These are phyloP conservation scores for Sebastes alutus DNA, from an alignment of 2,797 vertebrate genomes.

Conservation along the genomic window DNA sequence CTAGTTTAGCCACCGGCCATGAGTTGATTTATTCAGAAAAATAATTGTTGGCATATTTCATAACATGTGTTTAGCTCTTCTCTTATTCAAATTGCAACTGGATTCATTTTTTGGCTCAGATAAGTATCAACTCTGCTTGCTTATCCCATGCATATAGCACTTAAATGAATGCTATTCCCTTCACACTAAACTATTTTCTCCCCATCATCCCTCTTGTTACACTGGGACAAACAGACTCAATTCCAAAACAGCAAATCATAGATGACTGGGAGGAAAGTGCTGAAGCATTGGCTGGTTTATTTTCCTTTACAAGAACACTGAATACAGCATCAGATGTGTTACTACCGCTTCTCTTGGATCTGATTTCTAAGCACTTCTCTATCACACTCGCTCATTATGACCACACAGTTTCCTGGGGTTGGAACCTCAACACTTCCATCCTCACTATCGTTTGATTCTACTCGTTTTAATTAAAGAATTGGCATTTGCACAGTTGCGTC, in stretches of 20 bases:
- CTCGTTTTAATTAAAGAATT: not conserved
- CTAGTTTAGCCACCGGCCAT: not conserved
- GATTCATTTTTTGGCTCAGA: not conserved
- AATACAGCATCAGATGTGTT: not conserved
- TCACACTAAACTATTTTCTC: not conserved
- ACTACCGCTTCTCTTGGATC: not conserved
- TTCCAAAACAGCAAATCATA: slow-evolving; percentile 4
- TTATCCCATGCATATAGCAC: not conserved
- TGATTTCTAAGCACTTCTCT: not conserved
- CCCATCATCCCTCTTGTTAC: not conserved
- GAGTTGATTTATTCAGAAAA: slow-evolving; percentile 1
- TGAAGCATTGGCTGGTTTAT: slow-evolving; percentile 15
- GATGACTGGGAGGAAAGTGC: slow-evolving; percentile 12
- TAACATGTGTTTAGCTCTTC: not conserved
- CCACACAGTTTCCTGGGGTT: not conserved
- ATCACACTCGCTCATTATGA: not conserved
- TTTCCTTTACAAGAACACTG: slow-evolving; percentile 30
- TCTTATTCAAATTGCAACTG: not conserved
- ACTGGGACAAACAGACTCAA: not conserved
- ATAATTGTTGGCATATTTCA: not conserved
- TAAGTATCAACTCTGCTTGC: not conserved
- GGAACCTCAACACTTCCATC: not conserved
- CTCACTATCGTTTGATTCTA: not conserved
- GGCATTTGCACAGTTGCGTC: not conserved
- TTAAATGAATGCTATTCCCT: not conserved